These are phyloP conservation scores for Gadus macrocephalus DNA, from an alignment of 2,113 vertebrate species.

Conservation along the genomic window DNA sequence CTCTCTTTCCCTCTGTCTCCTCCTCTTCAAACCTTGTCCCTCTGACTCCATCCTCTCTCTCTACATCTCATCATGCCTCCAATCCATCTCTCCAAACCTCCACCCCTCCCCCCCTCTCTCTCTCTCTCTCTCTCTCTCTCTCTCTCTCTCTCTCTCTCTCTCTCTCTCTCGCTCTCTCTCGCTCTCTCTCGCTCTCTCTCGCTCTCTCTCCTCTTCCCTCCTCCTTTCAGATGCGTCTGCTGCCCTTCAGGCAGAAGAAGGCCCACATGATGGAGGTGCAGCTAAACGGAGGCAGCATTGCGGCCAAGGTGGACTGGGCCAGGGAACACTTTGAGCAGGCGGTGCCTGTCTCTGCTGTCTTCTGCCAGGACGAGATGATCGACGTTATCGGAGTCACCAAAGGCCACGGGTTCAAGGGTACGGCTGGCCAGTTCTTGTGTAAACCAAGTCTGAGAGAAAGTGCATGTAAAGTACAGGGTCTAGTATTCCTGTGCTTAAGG, in stretches of 20 bases:
- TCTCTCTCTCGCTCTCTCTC: not conserved
- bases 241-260: constrained; percentile 89
- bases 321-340: constrained; percentile 88
- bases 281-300: constrained; percentile 88
- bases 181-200: not conserved
- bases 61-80: too few species aligned
- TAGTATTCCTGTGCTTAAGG: too few species aligned
- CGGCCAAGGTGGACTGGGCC: constrained; percentile 94
- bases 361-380: constrained; percentile 92
- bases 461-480: too few species aligned
- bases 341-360: constrained; percentile 80
- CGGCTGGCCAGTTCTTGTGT: not conserved
- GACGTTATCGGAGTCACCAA: constrained; percentile 93
- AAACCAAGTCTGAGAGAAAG: not conserved
- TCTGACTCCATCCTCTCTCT: too few species aligned
- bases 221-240: constrained; percentile 80
- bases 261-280: constrained; percentile 95
- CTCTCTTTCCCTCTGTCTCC: too few species aligned
- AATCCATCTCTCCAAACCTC: too few species aligned
- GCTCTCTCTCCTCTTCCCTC: not conserved
- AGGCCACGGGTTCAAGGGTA: constrained; percentile 95
- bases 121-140: not conserved
- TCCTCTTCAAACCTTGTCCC: too few species aligned
- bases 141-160: not conserved
- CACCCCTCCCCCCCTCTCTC: not conserved